phyloP scores from a whole-genome alignment of 2,888 invertebrate genomes.

The Cyclophora punctaria region DNA sequence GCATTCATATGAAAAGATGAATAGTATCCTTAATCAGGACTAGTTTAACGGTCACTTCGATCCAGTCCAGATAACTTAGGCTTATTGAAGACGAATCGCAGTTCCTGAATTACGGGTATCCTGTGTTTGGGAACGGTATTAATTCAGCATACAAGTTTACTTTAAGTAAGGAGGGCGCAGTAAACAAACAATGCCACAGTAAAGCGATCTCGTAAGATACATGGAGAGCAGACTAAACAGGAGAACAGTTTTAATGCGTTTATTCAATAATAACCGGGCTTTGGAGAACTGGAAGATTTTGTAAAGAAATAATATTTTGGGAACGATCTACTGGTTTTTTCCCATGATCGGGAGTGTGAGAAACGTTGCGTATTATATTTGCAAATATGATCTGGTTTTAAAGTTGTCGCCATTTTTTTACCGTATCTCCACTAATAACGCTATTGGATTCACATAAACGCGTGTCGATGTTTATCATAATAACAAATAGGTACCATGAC shows the following conservation, averaged over 20 bases:
- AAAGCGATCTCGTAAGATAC: conserved; percentile 44
- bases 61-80: conserved; percentile 23
- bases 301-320: conserved; percentile 4
- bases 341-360: too few relatives aligned
- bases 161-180: conserved; percentile 32
- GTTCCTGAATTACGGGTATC: conserved; percentile 12
- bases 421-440: too few relatives aligned
- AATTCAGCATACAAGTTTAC: conserved; percentile 13
- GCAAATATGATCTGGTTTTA: too few relatives aligned
- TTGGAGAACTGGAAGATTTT: conserved; percentile 4
- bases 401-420: too few relatives aligned
- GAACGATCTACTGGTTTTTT: too few relatives aligned
- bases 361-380: too few relatives aligned
- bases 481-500: conserved; percentile 11
- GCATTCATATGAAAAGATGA: conserved; percentile 32
- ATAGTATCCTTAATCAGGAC: conserved; percentile 39
- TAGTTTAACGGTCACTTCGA: conserved; percentile 47
- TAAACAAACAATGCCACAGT: conserved; percentile 44
- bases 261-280: conserved; percentile 16
- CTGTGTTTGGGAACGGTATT: conserved; percentile 6
- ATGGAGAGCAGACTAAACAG: conserved; percentile 53
- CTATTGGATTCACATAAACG: conserved; percentile 7
- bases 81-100: conserved; percentile 10
- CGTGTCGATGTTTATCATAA: conserved; percentile 12
- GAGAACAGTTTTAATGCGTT: conserved; percentile 46